Base-by-base conservation (phyloP, 2,888 invertebrate species). In the Heptascelio sp. region DNA sequence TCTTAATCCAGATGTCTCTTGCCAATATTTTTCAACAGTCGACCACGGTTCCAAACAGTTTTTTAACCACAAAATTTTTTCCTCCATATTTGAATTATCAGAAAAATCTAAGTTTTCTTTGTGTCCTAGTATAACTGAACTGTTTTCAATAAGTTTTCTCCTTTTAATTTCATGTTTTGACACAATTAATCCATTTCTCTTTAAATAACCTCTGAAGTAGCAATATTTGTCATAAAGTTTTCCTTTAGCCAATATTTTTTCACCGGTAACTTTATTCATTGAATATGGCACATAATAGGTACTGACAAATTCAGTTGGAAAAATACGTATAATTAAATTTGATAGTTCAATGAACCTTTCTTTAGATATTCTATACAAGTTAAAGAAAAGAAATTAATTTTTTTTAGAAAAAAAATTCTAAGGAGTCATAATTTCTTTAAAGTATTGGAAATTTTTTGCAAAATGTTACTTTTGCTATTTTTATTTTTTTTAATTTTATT, bases 21-120 rank as follows among this genome's bases (percentile, higher is more conserved):
- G 8, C 82, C 77, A 82, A 68, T 72, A 78, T 26, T 51, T 64
- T 77, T 82, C 72, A n/a, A 82, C 77, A 23, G 64, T 64, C 5
- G 67, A 34, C 82, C 82, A 82, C 11, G 78, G 68, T 30, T 30
- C 30, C 8, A 30, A 8, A 6, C 30, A 30, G 8, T 30, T 30
- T 30, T 30, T 30, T 30, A 30, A 8, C 30, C 30, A 30, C 30
- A 30, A 8, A 30, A 30, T 4, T 30, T 30, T 30, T 30, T 30
- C 30, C 5, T 30, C 8, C 23, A 21, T 25, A 21, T 25, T 25
- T 13, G 5, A 53, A 53, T 25, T 25, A 53, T 19, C 51, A 19
- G 21, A 21, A 51, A 3, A 17, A 51, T 6, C 3, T 51, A 51
- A 51, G 51, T 51, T 17, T 53, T 25, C 53, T 25, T 25, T 53